These are phyloP conservation scores for Nebria ingens DNA, from an alignment of 1,140 invertebrate species.

Conservation along the genomic window DNA sequence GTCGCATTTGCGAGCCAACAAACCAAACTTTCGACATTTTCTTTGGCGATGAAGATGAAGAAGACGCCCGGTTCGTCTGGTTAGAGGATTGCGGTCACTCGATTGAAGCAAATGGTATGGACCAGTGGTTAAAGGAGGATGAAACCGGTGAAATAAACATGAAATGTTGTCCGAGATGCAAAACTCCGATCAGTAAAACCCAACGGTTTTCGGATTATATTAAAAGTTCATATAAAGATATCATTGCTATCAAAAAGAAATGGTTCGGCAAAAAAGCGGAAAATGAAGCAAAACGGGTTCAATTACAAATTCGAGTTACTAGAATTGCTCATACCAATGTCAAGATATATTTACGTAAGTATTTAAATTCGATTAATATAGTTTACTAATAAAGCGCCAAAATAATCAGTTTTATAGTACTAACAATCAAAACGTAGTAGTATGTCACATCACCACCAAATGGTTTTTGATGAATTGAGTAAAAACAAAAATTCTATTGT, in stretches of 20 bases:
- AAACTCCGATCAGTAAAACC: slow-evolving; percentile 47
- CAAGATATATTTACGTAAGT: neutral
- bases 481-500: no score
- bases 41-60: slow-evolving; percentile 46
- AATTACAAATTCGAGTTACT: neutral
- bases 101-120: slow-evolving; percentile 45
- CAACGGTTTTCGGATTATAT: slow-evolving; percentile 48
- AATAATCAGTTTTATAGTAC: neutral
- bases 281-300: slow-evolving; percentile 15
- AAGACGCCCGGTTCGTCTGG: slow-evolving; percentile 46
- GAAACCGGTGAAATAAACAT: slow-evolving; percentile 38
- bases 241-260: slow-evolving; percentile 44
- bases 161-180: slow-evolving; percentile 52
- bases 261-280: slow-evolving; percentile 30
- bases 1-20: slow-evolving; percentile 39
- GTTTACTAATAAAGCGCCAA: neutral
- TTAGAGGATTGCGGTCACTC: slow-evolving; percentile 54
- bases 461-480: no score
- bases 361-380: no score
- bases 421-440: no score
- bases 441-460: no score
- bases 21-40: slow-evolving; percentile 40
- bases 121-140: slow-evolving; percentile 37
- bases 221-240: slow-evolving; percentile 41
- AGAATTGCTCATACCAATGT: neutral